A percentile compares a stretch with the other conserved stretches of the same genome.
phyloP scores from a whole-genome alignment of 2,797 vertebrate species.

The Gymnothorax javanicus region DNA sequence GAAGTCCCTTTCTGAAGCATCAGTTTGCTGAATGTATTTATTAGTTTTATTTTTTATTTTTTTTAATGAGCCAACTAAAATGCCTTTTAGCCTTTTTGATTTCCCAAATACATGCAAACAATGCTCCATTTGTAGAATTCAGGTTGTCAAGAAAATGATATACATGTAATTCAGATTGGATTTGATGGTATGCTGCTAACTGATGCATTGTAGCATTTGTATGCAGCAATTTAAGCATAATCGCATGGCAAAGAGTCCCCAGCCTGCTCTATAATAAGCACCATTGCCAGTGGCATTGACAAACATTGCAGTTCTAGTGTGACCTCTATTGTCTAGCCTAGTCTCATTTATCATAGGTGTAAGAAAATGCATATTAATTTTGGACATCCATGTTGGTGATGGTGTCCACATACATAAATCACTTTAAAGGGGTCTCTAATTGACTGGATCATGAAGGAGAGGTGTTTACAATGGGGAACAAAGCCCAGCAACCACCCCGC shows the following conservation, averaged over 20 bases:
- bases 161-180: not conserved
- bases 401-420: slow-evolving; percentile 65
- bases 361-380: slow-evolving; percentile 67
- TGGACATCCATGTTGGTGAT: slow-evolving; percentile 61
- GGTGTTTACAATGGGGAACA: slow-evolving; percentile 37
- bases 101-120: not conserved
- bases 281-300: slow-evolving; percentile 40
- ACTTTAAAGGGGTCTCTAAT: slow-evolving; percentile 62
- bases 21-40: not conserved
- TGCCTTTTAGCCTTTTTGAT: not conserved
- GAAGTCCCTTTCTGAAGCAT: not conserved
- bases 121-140: not conserved
- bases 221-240: slow-evolving; percentile 16
- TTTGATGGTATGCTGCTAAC: slow-evolving; percentile 8
- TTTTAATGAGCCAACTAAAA: not conserved
- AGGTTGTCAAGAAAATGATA: not conserved
- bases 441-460: slow-evolving; percentile 57
- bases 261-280: slow-evolving; percentile 13
- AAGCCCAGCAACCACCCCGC: slow-evolving; percentile 28
- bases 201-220: not conserved
- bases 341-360: slow-evolving; percentile 57
- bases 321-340: slow-evolving; percentile 63
- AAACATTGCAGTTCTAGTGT: slow-evolving; percentile 42
- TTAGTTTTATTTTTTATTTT: not conserved
- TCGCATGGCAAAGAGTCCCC: slow-evolving; percentile 6